Conservation (phyloP, 2,888 invertebrate genomes). For the Conistra vaccinii region DNA sequence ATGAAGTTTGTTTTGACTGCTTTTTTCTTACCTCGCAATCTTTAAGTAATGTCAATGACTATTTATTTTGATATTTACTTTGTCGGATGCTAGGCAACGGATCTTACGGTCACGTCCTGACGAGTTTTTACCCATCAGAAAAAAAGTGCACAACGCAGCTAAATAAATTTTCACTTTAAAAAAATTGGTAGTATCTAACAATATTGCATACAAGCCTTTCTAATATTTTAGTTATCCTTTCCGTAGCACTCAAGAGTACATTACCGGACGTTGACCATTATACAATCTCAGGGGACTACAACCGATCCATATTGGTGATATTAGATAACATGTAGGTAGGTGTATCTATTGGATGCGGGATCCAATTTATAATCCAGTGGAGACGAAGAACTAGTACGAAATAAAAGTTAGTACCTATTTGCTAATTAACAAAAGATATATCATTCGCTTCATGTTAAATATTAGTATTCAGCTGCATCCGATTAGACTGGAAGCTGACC, state of each 20-base stretch:
- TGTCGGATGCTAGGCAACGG: too few species aligned
- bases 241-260: neutral
- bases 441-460: neutral
- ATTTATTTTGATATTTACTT: too few species aligned
- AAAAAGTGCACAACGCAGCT: too few species aligned
- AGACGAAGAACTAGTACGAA: neutral
- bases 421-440: neutral
- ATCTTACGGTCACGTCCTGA: too few species aligned
- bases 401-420: neutral
- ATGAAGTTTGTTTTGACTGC: too few species aligned
- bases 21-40: too few species aligned
- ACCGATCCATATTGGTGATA: neutral
- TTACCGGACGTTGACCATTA: neutral
- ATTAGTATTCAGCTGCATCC: neutral
- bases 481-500: neutral
- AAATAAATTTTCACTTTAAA: too few species aligned
- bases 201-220: too few species aligned
- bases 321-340: neutral
- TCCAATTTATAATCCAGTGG: neutral
- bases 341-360: neutral
- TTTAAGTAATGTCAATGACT: too few species aligned
- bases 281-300: conserved; percentile 1
- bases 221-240: neutral
- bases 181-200: too few species aligned
- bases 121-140: too few species aligned